Evolutionary conservation across 2,888 invertebrate genomes (phyloP).

Genomic region (Metallyticus violacea): DNA sequence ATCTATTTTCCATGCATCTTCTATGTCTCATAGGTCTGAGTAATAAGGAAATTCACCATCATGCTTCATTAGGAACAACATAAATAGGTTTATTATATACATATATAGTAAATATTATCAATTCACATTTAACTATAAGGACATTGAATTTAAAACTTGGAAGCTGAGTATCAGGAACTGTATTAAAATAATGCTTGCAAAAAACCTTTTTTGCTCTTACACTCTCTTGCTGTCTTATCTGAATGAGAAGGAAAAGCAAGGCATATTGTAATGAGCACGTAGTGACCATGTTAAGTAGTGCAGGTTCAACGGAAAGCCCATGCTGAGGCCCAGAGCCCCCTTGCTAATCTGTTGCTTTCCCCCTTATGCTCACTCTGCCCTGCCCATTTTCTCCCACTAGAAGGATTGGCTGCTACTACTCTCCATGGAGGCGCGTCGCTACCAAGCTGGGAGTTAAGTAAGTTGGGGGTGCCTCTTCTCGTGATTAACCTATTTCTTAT

Average conservation of each 20-base stretch:
- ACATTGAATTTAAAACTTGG: background rate
- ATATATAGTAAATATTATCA: background rate
- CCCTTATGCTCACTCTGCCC: constrained; percentile 34
- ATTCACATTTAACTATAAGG: background rate
- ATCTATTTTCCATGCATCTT: too few species aligned
- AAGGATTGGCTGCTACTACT: constrained; percentile 53
- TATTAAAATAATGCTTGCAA: too few species aligned
- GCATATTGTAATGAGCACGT: constrained; percentile 4
- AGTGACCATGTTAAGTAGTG: background rate
- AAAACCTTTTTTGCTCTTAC: too few species aligned
- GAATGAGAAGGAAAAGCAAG: background rate
- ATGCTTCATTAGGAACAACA: background rate
- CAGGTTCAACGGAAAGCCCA: background rate
- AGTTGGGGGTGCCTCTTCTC: constrained; percentile 56
- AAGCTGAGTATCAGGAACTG: background rate
- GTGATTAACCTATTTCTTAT: constrained; percentile 3
- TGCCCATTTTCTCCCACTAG: constrained; percentile 38
- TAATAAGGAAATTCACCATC: too few species aligned
- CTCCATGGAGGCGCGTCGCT: constrained; percentile 91
- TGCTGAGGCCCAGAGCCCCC: constrained; percentile 31
- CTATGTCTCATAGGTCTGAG: too few species aligned
- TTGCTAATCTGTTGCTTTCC: constrained; percentile 51
- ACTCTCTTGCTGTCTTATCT: too few species aligned
- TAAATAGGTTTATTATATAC: background rate
- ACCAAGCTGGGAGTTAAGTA: constrained; percentile 94